phyloP scores from a whole-genome alignment of 1,140 invertebrate genomes.

The Andrena cerasifolii region DNA sequence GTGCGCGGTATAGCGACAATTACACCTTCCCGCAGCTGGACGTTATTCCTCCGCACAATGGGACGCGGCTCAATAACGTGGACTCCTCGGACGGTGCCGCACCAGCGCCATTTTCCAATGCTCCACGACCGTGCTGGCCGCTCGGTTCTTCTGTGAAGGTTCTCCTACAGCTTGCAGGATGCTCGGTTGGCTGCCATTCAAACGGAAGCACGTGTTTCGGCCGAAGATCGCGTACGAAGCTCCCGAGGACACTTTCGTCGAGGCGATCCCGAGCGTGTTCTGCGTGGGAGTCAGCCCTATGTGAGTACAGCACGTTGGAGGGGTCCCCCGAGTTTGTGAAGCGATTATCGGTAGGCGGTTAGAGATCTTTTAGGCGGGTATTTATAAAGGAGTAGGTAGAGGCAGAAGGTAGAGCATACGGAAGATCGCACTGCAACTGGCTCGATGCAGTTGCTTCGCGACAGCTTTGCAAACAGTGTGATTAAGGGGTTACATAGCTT shows the following conservation, averaged over 20 bases:
- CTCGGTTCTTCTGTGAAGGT: neutral
- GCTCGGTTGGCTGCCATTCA: constrained; percentile 23
- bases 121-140: neutral
- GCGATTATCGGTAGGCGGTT: too few relatives aligned
- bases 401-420: too few relatives aligned
- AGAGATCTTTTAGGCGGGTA: too few relatives aligned
- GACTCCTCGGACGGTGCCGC: neutral
- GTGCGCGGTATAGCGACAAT: constrained; percentile 1
- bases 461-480: too few relatives aligned
- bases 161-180: neutral
- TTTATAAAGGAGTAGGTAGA: too few relatives aligned
- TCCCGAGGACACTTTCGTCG: neutral
- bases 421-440: too few relatives aligned
- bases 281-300: constrained; percentile 8
- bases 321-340: too few relatives aligned
- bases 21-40: constrained; percentile 10
- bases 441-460: too few relatives aligned
- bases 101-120: neutral
- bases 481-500: too few relatives aligned
- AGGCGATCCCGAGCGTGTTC: constrained; percentile 21
- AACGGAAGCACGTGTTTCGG: neutral
- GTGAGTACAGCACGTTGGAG: constrained; percentile 29
- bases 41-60: constrained; percentile 33
- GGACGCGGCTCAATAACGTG: neutral
- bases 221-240: neutral